These are phyloP conservation scores for Halocaridina rubra DNA, from an alignment of 2,888 invertebrate genomes.

Conservation along the genomic window DNA sequence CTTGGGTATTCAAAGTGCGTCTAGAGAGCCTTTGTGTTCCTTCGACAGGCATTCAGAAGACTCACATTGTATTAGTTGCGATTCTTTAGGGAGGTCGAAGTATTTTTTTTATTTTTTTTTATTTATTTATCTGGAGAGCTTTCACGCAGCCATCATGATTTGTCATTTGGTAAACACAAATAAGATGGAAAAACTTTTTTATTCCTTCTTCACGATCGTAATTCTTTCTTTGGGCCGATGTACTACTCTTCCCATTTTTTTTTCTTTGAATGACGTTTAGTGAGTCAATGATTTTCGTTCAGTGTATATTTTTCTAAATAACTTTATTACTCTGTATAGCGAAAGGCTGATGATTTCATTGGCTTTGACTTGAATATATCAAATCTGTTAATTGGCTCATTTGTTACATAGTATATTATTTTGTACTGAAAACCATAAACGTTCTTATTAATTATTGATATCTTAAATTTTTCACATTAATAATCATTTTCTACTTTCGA, in stretches of 20 bases:
- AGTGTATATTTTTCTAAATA: background rate
- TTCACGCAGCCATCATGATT: conserved; percentile 32
- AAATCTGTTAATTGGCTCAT: no score
- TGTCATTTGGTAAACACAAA: conserved; percentile 56
- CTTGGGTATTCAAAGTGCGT: no score
- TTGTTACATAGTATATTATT: no score
- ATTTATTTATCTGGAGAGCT: conserved; percentile 1
- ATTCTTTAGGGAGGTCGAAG: conserved; percentile 17
- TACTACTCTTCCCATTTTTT: background rate
- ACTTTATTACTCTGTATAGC: no score
- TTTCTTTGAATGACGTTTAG: no score
- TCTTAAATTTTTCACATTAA: no score
- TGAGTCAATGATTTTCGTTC: background rate
- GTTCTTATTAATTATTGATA: no score
- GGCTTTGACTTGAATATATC: no score
- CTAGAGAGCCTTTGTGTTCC: background rate
- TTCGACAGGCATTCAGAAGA: background rate
- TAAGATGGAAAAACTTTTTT: conserved; percentile 41
- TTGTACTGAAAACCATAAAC: no score
- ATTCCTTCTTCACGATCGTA: conserved; percentile 52
- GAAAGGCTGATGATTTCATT: no score
- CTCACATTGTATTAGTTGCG: conserved; percentile 9
- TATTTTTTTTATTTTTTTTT: background rate
- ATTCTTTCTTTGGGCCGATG: conserved; percentile 40
- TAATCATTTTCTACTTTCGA: no score